phyloP scores from a whole-genome alignment of 2,797 vertebrate species.

The Pangasius sanitwongsei region DNA sequence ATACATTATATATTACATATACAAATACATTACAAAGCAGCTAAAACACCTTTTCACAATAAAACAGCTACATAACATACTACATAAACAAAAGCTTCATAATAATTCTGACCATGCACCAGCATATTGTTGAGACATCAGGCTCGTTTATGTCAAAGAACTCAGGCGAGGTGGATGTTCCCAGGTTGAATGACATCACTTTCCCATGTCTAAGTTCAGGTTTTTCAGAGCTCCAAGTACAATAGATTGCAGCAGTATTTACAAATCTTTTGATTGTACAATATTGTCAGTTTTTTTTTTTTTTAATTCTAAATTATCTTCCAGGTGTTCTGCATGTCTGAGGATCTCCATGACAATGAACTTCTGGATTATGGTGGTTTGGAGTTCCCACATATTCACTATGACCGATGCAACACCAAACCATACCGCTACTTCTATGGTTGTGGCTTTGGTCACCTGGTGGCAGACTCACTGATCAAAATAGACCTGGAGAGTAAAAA shows the following conservation, averaged over 20 bases:
- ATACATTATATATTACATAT: not conserved
- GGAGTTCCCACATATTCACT: slow-evolving; percentile 95
- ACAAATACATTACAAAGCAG: not conserved
- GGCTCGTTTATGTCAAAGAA: not conserved
- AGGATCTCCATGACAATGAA: slow-evolving; percentile 83
- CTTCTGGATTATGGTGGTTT: slow-evolving; percentile 82
- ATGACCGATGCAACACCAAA: slow-evolving; percentile 74
- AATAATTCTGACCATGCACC: not conserved
- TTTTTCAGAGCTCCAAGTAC: not conserved
- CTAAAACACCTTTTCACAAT: not conserved
- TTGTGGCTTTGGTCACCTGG: slow-evolving; percentile 86
- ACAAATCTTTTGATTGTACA: no score
- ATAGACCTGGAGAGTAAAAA: slow-evolving; percentile 86
- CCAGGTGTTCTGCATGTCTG: slow-evolving; percentile 87
- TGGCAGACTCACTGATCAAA: slow-evolving; percentile 90
- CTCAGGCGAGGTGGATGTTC: not conserved
- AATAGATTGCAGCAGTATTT: not conserved
- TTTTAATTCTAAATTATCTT: not conserved
- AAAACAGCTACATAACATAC: not conserved
- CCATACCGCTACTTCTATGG: slow-evolving; percentile 90
- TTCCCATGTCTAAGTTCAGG: not conserved
- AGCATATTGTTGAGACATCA: not conserved
- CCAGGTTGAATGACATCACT: not conserved
- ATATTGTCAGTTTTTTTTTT: not conserved
- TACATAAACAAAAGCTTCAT: no score